Evolutionary conservation across 2,888 invertebrate genomes (phyloP), one percentile per base, ranked within the genome.

Genomic region (Patella depressa): DNA sequence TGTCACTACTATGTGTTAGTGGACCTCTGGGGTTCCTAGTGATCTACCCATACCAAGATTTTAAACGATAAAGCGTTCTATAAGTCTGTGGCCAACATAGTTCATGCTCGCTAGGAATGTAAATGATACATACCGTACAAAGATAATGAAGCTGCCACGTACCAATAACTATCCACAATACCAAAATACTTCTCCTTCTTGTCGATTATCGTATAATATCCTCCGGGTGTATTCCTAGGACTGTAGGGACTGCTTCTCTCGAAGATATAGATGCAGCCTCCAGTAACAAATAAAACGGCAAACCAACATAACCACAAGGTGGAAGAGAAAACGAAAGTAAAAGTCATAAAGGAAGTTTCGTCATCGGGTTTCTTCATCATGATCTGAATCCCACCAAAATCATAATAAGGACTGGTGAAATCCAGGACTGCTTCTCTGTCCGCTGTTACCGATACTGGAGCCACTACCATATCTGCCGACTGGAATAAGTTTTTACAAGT

Each of bases 81-180:
- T 29, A 29, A 29, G 29, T 29, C 29, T 29, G 29, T 29, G 29
- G 29, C 1, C 29, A 29, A 29, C 29, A 29, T 29, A 29, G 29
- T 29, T 29, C 29, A 29, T 29, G 29, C 7, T 45, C 9, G 45
- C 45, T 45, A 45, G 9, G 0, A 45, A n/a, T 34, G 17, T 69
- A 14, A 11, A 53, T 69, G 5, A 53, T 12, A 11, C 69, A 57
- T 79, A 87, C 88, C 89, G 79, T 97, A 97, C 0, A 97, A 96
- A 0, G 97, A 97, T 90, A 97, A 97, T 0, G 97, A 97, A 0
- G 97, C 97, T 73, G 97, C 91, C 0, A 97, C 96, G 89, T 97
- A 97, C 97, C 97, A 98, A 89, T 97, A 96, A 86, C 96, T 96
- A 92, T 98, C 97, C 86, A 96, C 96, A 12, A 97, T 91, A 0